Percentiles rank a stretch among this genome's conserved stretches.
phyloP scores from a whole-genome alignment of 2,797 vertebrate species.

The Urosaurus nigricauda region DNA sequence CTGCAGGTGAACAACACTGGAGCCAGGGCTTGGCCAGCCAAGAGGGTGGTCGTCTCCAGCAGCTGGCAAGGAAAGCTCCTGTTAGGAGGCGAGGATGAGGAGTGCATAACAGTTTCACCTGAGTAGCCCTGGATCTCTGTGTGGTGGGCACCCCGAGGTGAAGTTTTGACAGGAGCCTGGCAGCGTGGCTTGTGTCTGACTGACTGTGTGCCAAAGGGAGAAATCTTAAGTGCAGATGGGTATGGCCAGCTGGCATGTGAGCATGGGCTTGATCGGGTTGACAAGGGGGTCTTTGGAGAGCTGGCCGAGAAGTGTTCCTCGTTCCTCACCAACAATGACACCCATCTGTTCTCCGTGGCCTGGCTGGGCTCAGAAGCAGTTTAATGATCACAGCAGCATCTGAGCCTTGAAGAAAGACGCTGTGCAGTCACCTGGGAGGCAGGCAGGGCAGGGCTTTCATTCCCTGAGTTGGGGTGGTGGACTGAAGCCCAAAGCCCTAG shows the following conservation, averaged over 20 bases:
- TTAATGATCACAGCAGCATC: neutral
- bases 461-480: neutral
- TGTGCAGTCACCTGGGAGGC: neutral
- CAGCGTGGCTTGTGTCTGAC: neutral
- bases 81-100: too few relatives aligned
- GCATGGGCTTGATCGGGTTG: neutral
- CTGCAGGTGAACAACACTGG: neutral
- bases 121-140: neutral
- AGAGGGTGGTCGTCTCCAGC: neutral
- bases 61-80: neutral
- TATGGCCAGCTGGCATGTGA: neutral
- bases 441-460: neutral
- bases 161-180: neutral
- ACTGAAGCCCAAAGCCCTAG: neutral
- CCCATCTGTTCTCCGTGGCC: neutral
- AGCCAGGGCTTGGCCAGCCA: neutral
- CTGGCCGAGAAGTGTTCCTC: slow-evolving; percentile 6
- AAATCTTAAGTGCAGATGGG: neutral
- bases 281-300: neutral
- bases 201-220: neutral
- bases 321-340: slow-evolving; percentile 11
- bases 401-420: slow-evolving; percentile 4
- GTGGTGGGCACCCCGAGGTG: neutral
- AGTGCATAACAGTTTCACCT: neutral
- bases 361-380: slow-evolving; percentile 9